Evolutionary conservation across 2,888 invertebrate genomes (phyloP).

Genomic region (Tinea semifulvella): DNA sequence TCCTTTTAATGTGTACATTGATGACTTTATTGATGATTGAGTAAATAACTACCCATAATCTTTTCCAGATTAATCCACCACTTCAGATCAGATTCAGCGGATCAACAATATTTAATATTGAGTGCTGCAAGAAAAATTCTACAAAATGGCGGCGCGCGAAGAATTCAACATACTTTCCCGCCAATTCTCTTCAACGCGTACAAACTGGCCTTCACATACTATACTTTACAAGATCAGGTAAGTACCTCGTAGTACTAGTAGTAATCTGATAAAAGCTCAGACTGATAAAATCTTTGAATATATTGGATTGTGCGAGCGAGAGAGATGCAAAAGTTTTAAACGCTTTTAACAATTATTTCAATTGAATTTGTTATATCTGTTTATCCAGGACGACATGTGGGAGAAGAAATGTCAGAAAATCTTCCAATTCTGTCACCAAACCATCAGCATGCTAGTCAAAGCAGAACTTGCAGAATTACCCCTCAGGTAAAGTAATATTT

Average conservation of each 20-base stretch:
- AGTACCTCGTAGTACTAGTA: no score
- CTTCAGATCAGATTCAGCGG: conserved; percentile 79
- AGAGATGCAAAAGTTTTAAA: no score
- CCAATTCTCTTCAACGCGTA: conserved; percentile 95
- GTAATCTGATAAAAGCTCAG: no score
- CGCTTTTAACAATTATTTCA: no score
- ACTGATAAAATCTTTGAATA: no score
- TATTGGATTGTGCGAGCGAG: no score
- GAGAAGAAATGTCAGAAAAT: conserved; percentile 98
- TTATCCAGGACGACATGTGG: conserved; percentile 90
- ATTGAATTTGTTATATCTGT: no score
- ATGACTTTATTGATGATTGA: no score
- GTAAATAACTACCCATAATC: no score
- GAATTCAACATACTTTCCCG: conserved; percentile 92
- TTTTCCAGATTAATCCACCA: conserved; percentile 78
- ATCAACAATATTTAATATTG: conserved; percentile 91
- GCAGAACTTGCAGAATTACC: conserved; percentile 95
- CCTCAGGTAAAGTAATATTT: conserved; percentile 73
- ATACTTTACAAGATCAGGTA: conserved; percentile 77
- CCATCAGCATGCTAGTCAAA: conserved; percentile 92
- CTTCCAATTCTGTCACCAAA: conserved; percentile 97
- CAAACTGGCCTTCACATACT: conserved; percentile 85
- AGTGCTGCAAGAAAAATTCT: conserved; percentile 89
- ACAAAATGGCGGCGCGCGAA: conserved; percentile 86
- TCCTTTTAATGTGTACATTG: no score